Evolutionary conservation across 2,797 vertebrate genomes (phyloP).

Genomic region (Gila robusta): DNA sequence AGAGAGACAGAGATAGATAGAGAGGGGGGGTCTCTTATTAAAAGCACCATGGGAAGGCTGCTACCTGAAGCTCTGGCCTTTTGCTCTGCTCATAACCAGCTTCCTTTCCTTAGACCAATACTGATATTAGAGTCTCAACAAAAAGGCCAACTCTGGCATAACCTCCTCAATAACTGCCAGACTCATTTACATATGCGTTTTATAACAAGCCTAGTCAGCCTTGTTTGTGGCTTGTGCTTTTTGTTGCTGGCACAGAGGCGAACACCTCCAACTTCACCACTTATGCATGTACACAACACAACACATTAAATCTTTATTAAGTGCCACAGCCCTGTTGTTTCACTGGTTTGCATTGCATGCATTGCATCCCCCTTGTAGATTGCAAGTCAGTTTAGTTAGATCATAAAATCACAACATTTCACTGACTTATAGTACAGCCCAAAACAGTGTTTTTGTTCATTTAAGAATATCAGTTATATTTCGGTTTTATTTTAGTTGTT

Average conservation of each 20-base stretch:
- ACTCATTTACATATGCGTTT: slow-evolving; percentile 58
- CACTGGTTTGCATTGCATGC: slow-evolving; percentile 7
- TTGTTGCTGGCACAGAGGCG: slow-evolving; percentile 63
- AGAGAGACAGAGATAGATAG: background rate
- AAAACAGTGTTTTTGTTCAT: background rate
- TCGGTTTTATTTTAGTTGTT: background rate
- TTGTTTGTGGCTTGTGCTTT: slow-evolving; percentile 62
- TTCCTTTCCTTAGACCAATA: slow-evolving; percentile 1
- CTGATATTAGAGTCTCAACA: slow-evolving; percentile 26
- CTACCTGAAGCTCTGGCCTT: slow-evolving; percentile 32
- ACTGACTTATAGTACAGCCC: background rate
- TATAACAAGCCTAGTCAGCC: slow-evolving; percentile 52
- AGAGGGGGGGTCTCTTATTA: slow-evolving; percentile 2
- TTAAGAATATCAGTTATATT: background rate
- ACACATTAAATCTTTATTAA: slow-evolving; percentile 64
- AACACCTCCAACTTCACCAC: slow-evolving; percentile 68
- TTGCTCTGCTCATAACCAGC: slow-evolving; percentile 12
- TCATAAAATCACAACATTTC: slow-evolving; percentile 9
- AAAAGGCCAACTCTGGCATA: slow-evolving; percentile 9
- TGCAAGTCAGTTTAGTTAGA: background rate
- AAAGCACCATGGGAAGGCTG: background rate
- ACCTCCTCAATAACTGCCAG: background rate
- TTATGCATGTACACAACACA: slow-evolving; percentile 17
- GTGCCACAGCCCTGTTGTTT: slow-evolving; percentile 44
- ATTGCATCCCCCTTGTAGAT: slow-evolving; percentile 16